phyloP scores from a whole-genome alignment of 2,888 invertebrate species.

The Smittia aterrima region DNA sequence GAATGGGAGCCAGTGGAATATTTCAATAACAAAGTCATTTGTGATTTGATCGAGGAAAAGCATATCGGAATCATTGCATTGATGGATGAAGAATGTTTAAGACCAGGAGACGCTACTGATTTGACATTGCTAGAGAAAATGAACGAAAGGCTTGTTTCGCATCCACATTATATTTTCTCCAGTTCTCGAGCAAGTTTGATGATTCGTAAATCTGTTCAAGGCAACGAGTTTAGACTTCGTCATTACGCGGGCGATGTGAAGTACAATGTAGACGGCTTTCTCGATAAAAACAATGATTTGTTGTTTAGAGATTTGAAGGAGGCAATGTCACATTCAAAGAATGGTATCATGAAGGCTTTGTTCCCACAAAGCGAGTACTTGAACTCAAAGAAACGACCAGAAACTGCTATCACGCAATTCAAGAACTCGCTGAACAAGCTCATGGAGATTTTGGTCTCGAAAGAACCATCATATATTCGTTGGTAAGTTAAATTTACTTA shows the following conservation, averaged over 20 bases:
- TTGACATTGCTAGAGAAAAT: conserved; percentile 78
- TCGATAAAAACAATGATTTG: conserved; percentile 92
- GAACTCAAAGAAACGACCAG: conserved; percentile 76
- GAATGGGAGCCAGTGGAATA: conserved; percentile 86
- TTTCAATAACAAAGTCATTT: conserved; percentile 92
- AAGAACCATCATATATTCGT: conserved; percentile 90
- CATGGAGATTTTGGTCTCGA: conserved; percentile 86
- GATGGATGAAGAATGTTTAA: conserved; percentile 87
- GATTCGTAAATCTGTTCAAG: conserved; percentile 79
- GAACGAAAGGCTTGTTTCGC: conserved; percentile 67
- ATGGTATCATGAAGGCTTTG: conserved; percentile 62
- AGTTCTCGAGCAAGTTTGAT: conserved; percentile 69
- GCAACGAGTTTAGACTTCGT: conserved; percentile 85
- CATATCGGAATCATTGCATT: conserved; percentile 84
- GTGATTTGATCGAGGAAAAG: conserved; percentile 86
- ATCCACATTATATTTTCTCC: conserved; percentile 82
- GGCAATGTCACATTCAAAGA: conserved; percentile 71
- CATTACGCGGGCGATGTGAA: conserved; percentile 94
- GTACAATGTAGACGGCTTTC: conserved; percentile 80
- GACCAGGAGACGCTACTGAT: conserved; percentile 85
- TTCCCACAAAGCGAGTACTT: conserved; percentile 65
- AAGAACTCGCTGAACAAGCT: conserved; percentile 81
- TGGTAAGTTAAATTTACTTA: too few relatives aligned
- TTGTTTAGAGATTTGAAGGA: conserved; percentile 84
- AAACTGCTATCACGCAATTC: conserved; percentile 88